Conservation (phyloP, 2,888 invertebrate species). For the Nemoura dubitans region DNA sequence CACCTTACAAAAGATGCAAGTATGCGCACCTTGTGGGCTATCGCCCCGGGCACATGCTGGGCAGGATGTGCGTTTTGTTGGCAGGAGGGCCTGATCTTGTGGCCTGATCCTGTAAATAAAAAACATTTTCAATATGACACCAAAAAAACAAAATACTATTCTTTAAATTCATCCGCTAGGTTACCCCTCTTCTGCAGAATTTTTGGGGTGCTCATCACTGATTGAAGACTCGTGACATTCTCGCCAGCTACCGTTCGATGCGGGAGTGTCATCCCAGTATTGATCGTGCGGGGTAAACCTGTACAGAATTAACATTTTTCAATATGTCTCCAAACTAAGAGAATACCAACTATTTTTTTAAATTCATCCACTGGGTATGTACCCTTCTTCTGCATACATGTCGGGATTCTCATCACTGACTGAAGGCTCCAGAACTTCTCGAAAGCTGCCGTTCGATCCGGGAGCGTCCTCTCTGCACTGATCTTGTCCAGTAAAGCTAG, state of each 20-base stretch:
- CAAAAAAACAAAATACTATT: background rate
- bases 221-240: background rate
- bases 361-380: too few species aligned
- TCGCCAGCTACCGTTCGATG: too few species aligned
- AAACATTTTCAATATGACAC: background rate
- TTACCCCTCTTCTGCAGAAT: background rate
- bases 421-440: background rate
- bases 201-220: background rate
- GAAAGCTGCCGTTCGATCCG: background rate
- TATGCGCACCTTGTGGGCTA: background rate
- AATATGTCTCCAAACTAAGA: too few species aligned
- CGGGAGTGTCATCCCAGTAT: too few species aligned
- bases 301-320: too few species aligned
- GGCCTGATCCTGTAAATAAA: background rate
- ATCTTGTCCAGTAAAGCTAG: too few species aligned
- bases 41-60: background rate
- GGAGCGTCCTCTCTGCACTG: too few species aligned
- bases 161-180: background rate
- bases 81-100: background rate
- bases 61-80: conserved; percentile 7
- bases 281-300: too few species aligned
- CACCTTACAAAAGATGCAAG: background rate
- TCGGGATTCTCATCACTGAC: background rate
- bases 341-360: too few species aligned
- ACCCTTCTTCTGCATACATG: background rate